Percentiles rank a stretch among this genome's conserved stretches.
Evolutionary conservation across 2,797 vertebrate species (phyloP).

Genomic region (Babyrousa celebensis): DNA sequence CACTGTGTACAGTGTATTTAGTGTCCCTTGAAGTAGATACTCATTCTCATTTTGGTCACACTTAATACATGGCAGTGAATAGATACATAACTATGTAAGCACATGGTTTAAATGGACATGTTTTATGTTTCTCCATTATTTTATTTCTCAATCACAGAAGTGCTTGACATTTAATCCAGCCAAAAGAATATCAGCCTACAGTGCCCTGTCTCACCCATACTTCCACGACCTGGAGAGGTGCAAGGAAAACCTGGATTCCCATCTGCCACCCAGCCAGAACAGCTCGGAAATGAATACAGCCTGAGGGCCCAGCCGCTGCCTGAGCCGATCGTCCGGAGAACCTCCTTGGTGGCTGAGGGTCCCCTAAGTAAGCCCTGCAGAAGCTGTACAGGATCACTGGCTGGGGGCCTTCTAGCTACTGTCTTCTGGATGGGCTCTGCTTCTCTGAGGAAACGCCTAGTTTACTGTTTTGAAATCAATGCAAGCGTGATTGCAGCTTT

Average conservation of each 20-base stretch:
- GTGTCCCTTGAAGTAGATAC: background rate
- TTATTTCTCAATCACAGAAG: conserved; percentile 93
- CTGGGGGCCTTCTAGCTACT: conserved; percentile 85
- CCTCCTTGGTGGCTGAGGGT: conserved; percentile 78
- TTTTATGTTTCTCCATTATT: conserved; percentile 2
- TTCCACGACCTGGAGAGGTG: conserved; percentile 97
- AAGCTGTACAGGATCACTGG: conserved; percentile 81
- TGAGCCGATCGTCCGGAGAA: conserved; percentile 84
- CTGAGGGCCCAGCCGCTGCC: conserved; percentile 89
- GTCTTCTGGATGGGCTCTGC: conserved; percentile 85
- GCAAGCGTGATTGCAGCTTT: conserved; percentile 92
- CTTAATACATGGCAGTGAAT: background rate
- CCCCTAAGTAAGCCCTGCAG: conserved; percentile 79
- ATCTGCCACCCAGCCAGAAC: conserved; percentile 95
- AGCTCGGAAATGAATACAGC: conserved; percentile 96
- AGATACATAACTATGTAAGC: background rate
- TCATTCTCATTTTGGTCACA: background rate
- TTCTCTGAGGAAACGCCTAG: conserved; percentile 88
- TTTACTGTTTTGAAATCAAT: conserved; percentile 92
- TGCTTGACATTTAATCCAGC: conserved; percentile 98
- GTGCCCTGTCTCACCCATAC: conserved; percentile 97
- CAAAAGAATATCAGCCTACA: conserved; percentile 97
- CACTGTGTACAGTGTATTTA: background rate
- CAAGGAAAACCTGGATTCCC: conserved; percentile 95
- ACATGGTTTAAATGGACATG: background rate